A percentile compares a stretch with the other conserved stretches of the same genome.
phyloP scores from a whole-genome alignment of 1,140 invertebrate species.

The Asbolus verrucosus region DNA sequence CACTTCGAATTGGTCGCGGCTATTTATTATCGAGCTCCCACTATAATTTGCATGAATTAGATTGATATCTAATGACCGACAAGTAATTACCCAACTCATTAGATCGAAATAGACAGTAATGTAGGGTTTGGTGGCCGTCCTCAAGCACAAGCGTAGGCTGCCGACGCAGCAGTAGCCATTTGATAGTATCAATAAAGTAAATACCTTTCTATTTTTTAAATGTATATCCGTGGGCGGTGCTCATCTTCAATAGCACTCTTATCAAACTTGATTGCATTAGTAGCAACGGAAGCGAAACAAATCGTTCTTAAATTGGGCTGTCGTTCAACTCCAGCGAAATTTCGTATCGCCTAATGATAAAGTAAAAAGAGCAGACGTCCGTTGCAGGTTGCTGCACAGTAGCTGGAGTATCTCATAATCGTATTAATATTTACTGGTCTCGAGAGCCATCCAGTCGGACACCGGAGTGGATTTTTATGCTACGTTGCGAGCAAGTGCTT shows the following conservation, averaged over 20 bases:
- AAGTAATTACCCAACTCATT: constrained; percentile 25
- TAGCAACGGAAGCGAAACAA: constrained; percentile 1
- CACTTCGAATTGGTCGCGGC: neutral
- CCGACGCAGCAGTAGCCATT: constrained; percentile 12
- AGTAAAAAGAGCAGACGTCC: constrained; percentile 29
- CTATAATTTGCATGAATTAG: constrained; percentile 34
- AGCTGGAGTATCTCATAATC: constrained; percentile 28
- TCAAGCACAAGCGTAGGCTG: constrained; percentile 8
- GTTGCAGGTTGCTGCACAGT: constrained; percentile 26
- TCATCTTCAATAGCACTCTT: neutral
- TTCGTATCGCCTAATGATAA: constrained; percentile 11
- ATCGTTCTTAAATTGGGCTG: constrained; percentile 12
- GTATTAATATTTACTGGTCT: constrained; percentile 31
- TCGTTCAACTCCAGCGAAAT: constrained; percentile 21
- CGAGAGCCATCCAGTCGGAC: constrained; percentile 10
- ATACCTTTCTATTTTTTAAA: constrained; percentile 21
- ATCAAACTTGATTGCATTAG: constrained; percentile 10
- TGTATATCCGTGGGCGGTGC: neutral
- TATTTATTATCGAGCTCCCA: constrained; percentile 5
- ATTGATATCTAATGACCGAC: constrained; percentile 21
- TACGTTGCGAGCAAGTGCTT: neutral
- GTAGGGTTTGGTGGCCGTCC: constrained; percentile 1
- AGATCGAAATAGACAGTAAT: constrained; percentile 25
- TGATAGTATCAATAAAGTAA: constrained; percentile 15
- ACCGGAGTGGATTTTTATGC: neutral